Conservation (phyloP, 37 sponge, comb jelly and placozoan genomes). For the Mnemiopsis leidyi region DNA sequence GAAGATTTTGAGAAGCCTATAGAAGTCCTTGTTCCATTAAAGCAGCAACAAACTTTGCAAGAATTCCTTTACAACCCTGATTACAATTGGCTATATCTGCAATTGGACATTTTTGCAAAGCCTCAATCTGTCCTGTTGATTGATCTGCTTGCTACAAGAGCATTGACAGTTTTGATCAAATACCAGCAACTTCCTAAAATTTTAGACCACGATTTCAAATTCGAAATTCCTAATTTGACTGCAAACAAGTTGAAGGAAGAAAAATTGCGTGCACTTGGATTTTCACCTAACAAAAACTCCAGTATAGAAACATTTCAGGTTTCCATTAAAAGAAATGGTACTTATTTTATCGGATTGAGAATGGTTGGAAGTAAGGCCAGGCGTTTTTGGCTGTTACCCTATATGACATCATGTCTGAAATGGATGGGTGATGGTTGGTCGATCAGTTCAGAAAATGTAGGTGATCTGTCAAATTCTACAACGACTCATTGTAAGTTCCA, state of each 20-base stretch:
- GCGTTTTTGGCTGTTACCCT: neutral
- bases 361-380: neutral
- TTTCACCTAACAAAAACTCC: neutral
- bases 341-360: neutral
- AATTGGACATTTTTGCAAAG: neutral
- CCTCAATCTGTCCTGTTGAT: neutral
- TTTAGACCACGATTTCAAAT: neutral
- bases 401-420: neutral
- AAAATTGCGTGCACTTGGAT: neutral
- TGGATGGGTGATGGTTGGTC: neutral
- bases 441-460: neutral
- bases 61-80: slow-evolving; percentile 19
- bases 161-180: neutral
- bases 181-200: neutral
- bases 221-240: neutral
- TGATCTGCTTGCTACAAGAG: neutral
- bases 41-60: neutral
- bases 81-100: neutral
- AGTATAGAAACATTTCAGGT: neutral
- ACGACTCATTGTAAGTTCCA: slow-evolving; percentile 12
- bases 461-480: slow-evolving; percentile 8
- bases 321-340: neutral
- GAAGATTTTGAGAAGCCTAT: neutral
- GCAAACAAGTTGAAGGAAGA: neutral
- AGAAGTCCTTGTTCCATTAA: neutral